Evolutionary conservation across 2,797 vertebrate species (phyloP), one percentile per base, ranked within the genome.

Genomic region (Sarcoramphus papa): DNA sequence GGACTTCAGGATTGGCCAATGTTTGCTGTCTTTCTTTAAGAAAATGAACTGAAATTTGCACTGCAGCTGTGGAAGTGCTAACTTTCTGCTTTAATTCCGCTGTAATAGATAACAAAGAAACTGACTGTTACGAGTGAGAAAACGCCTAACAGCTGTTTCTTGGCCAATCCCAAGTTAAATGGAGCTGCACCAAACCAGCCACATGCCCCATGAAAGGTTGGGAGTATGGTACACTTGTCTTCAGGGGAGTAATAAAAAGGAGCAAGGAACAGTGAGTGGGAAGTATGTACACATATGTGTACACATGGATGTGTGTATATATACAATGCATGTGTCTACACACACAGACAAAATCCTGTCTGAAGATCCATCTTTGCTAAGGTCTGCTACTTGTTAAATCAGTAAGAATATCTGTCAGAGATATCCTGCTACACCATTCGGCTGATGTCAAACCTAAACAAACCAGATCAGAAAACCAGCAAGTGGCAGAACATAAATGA

Each of bases 381-480:
- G 98, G 97, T 98, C 98, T 98, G 98, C 98, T 98, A 98, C 98
- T 98, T 98, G 98, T 98, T 99, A 99, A 99, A 99, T 99, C 99
- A 98, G 98, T 98, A 98, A 98, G 98, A 99, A 98, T 98, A 99
- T 99, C 98, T 99, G 99, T 99, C 99, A 99, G 98, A 98, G 98
- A 98, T 97, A 97, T 98, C 98, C 98, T 96, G 98, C 98, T 98
- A 98, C 98, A 98, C 99, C 99, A 99, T 99, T 99, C 98, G 99
- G 99, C 98, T 98, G 98, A 98, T 99, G 99, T 99, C 99, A 99
- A 98, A 99, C 98, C 99, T 98, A 99, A 99, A 99, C 98, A 99
- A 99, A 99, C 99, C 98, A 98, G 99, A 99, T 99, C 99, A 99
- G 99, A 99, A 99, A 98, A 98, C 98, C 98, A 98, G 99, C 98